Percentiles rank a stretch among this genome's conserved stretches.
Conservation (phyloP, 2,113 vertebrate species). For the Oncorhynchus keta region DNA sequence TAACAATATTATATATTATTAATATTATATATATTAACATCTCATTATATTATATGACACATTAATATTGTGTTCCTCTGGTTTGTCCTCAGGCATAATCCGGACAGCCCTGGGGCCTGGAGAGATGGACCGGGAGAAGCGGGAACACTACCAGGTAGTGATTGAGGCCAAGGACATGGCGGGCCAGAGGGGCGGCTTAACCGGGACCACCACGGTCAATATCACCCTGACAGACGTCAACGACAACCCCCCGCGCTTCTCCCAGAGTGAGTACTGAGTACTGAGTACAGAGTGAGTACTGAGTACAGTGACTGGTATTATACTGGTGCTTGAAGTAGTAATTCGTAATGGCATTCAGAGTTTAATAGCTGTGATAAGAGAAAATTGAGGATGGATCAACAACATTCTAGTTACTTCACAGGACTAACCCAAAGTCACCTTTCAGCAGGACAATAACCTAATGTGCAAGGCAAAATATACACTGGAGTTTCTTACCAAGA, state of each 20-base stretch:
- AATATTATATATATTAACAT: no score
- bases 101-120: slow-evolving; percentile 84
- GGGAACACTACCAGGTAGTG: slow-evolving; percentile 92
- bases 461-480: no score
- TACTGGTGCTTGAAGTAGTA: neutral
- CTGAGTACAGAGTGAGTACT: slow-evolving; percentile 85
- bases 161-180: slow-evolving; percentile 98
- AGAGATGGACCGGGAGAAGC: slow-evolving; percentile 93
- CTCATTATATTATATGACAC: no score
- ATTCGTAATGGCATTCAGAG: neutral
- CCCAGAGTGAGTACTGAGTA: slow-evolving; percentile 79
- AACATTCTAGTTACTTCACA: no score
- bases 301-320: no score
- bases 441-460: no score
- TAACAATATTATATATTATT: no score
- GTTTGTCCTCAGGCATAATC: slow-evolving; percentile 82
- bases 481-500: no score
- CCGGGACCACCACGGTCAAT: slow-evolving; percentile 86
- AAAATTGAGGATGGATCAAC: no score
- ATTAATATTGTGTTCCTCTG: neutral
- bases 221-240: slow-evolving; percentile 91
- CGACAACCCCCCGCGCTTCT: slow-evolving; percentile 89
- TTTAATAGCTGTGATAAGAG: no score
- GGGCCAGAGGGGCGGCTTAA: slow-evolving; percentile 90
- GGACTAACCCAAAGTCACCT: no score